A percentile compares a stretch with the other conserved stretches of the same genome.
Conservation (phyloP, 1,140 invertebrate species). For the Polypedilum vanderplanki region DNA sequence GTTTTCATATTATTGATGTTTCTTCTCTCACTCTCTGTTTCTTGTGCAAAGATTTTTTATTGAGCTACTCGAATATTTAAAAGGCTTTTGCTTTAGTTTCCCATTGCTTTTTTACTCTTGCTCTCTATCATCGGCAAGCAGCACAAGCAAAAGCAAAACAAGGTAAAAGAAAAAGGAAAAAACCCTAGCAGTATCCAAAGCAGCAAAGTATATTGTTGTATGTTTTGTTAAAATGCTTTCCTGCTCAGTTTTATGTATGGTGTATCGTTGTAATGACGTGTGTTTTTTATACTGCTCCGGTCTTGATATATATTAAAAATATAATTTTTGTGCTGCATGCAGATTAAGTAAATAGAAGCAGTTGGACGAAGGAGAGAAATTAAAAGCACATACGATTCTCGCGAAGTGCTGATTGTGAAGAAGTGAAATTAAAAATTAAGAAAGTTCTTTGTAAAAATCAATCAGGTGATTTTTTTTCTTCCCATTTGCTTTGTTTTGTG, state of each 20-base stretch:
- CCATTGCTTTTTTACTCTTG: not conserved
- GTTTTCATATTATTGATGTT: no score
- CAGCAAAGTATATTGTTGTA: conserved; percentile 24
- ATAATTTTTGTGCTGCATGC: not conserved
- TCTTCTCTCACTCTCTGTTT: no score
- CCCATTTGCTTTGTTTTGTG: no score
- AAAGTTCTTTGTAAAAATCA: no score
- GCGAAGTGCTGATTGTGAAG: no score
- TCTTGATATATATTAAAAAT: not conserved
- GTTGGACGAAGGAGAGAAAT: no score
- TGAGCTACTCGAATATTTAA: no score
- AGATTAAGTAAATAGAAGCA: not conserved
- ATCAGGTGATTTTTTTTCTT: no score
- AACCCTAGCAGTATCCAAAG: conserved; percentile 1
- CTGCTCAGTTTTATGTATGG: conserved; percentile 28
- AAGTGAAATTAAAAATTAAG: no score
- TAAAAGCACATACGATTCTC: no score
- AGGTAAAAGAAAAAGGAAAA: not conserved
- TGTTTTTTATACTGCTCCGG: conserved; percentile 28
- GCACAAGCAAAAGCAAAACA: not conserved
- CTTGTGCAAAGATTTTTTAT: no score
- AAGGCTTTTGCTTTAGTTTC: no score
- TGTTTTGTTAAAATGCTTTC: conserved; percentile 28
- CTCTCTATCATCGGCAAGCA: not conserved
- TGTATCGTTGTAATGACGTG: conserved; percentile 28